Evolutionary conservation across 64 coral and sea anemone species (phyloP), one percentile per base, ranked within the genome.

Genomic region (Montipora foliosa): DNA sequence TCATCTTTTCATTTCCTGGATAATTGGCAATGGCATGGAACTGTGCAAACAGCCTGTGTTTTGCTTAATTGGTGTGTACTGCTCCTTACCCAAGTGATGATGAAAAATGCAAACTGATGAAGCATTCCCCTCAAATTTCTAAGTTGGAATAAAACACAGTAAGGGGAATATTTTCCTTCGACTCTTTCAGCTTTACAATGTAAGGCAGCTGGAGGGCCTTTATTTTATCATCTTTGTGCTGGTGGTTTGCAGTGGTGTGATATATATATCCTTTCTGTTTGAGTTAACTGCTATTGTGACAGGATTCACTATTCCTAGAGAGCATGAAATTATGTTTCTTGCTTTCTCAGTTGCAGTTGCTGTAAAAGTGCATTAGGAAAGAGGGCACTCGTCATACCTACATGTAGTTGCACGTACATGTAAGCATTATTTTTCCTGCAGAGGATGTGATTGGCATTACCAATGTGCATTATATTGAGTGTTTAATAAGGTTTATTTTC

Each of bases 21-120:
- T 84, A 85, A 3, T 77, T 44, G 0, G 91, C n/a, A n/a, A n/a
- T n/a, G n/a, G n/a, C 73, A 93, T 93, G 91, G 24, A 64, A 93
- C 21, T 87, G 91, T 14, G 24, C 22, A 22, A 22, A 22, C 22
- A 0, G 0, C 0, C 91, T 93, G 47, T 91, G 87, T 60, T 87
- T 93, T 6, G 74, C 48, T 6, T 70, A n/a, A 29, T 8, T 11
- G 82, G 91, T 57, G 10, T 45, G 75, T 93, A 93, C 45, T 93
- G 91, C 9, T 61, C 37, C 1, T 67, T 60, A 62, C 87, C 87
- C 53, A 88, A 13, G 22, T 57, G 47, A 70, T 21, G 71, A 75
- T 88, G 3, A 88, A 88, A 88, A 88, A 88, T 88, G 68, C 87
- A 29, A 29, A 29, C 29, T 29, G 29, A 29, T 72, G 44, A 55